Evolutionary conservation across 1,140 invertebrate species (phyloP), one percentile per base, ranked within the genome.

Genomic region (Adelges cooleyi): DNA sequence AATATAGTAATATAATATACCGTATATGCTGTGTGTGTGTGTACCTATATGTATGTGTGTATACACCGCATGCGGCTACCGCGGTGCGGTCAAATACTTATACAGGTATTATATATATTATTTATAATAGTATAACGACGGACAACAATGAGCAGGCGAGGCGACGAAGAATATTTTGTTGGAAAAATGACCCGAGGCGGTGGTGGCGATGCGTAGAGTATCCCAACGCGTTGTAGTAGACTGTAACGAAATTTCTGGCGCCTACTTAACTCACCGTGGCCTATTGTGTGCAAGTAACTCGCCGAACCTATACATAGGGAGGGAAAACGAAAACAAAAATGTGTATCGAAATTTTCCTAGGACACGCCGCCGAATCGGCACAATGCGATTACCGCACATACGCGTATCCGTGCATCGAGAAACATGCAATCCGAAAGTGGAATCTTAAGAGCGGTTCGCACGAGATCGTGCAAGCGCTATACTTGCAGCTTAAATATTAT

Each of bases 201-300:
- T 27, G 38, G 52, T 22, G 22, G 11, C 29, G 11, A 11, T 33
- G 29, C 29, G n/a, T n/a, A n/a, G n/a, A n/a, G n/a, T 33, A 33
- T 33, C 29, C 29, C 29, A 33, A 33, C 29, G 29, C n/a, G n/a
- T 56, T 23, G 53, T 38, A 22, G 56, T 42, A 62, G 56, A 62
- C 56, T 62, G 42, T 62, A 62, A 62, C 56, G 56, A 62, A 62
- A 62, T 62, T 62, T 62, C 56, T 48, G 56, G 56, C 56, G 56
- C 56, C 56, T 62, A 48, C 44, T 62, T 62, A 62, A 62, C 56
- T 62, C 56, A 46, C 56, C 56, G 56, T 48, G 38, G 20, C 33
- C 18, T 20, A 40, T 36, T 25, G 53, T 56, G 40, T 5, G 53
- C n/a, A n/a, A n/a, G n/a, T n/a, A n/a, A n/a, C n/a, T n/a, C n/a